Percentiles rank a stretch among this genome's conserved stretches.
phyloP scores from a whole-genome alignment of 2,797 vertebrate species.

The Poecilia velifera region DNA sequence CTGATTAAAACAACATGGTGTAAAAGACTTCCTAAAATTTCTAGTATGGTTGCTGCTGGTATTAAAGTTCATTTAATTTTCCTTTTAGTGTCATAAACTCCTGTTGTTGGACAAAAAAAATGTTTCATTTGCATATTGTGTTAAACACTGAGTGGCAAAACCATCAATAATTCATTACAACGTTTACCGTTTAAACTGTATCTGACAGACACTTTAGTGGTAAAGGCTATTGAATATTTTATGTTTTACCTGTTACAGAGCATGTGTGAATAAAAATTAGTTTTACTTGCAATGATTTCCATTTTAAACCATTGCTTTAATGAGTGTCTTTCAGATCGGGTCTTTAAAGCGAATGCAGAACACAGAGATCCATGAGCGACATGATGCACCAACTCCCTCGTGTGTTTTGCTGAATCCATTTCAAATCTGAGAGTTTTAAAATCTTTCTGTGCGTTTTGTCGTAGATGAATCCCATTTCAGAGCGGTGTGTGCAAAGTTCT shows the following conservation, averaged over 20 bases:
- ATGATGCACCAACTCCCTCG: neutral
- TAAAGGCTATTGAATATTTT: slow-evolving; percentile 24
- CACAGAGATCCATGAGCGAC: neutral
- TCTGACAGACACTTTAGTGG: slow-evolving; percentile 18
- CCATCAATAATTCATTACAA: slow-evolving; percentile 43
- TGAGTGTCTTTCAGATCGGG: neutral
- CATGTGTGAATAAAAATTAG: slow-evolving; percentile 17
- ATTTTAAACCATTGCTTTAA: neutral
- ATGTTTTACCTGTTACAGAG: slow-evolving; percentile 19
- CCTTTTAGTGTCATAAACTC: neutral
- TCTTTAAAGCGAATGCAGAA: neutral
- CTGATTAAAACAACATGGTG: neutral
- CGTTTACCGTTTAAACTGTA: slow-evolving; percentile 15
- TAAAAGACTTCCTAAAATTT: neutral
- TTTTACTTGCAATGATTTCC: slow-evolving; percentile 8
- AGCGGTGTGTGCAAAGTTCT: neutral
- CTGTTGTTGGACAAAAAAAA: neutral
- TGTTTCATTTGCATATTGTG: slow-evolving; percentile 14
- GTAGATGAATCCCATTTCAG: neutral
- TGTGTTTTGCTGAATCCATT: neutral
- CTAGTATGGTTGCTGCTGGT: neutral
- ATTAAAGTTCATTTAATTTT: neutral
- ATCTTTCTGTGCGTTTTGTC: neutral
- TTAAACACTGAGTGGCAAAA: slow-evolving; percentile 14
- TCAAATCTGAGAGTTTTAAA: neutral